Percentiles rank a stretch among this genome's conserved stretches.
Evolutionary conservation across 2,113 vertebrate genomes (phyloP).

Genomic region (Bubalus kerabau): DNA sequence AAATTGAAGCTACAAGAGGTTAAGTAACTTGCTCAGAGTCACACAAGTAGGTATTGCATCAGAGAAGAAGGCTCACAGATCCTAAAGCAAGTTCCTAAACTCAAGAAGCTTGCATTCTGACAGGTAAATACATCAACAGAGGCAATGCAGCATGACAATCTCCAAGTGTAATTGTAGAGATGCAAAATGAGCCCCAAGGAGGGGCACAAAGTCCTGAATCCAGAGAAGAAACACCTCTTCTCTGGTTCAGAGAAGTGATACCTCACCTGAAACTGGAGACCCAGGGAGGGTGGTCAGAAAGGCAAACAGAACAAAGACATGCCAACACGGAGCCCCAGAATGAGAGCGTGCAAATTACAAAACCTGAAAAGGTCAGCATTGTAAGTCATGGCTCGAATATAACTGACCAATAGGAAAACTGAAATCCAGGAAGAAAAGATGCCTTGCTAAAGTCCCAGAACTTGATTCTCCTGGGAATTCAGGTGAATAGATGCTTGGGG

Average conservation of each 20-base stretch:
- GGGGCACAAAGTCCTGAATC: background rate
- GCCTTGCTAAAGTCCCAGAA: background rate
- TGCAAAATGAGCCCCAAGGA: background rate
- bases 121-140: background rate
- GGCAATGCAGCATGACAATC: background rate
- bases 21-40: background rate
- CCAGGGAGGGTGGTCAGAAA: background rate
- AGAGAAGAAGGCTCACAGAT: background rate
- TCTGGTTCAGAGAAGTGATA: background rate
- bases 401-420: background rate
- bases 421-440: background rate
- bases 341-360: accelerated
- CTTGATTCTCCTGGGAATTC: background rate
- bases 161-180: background rate
- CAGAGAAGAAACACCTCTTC: background rate
- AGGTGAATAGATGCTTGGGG: background rate
- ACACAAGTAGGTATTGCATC: background rate
- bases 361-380: background rate
- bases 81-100: background rate
- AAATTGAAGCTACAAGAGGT: background rate
- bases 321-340: accelerated
- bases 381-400: background rate
- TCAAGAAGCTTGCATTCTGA: background rate
- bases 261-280: background rate
- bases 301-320: background rate